Evolutionary conservation across 2,113 vertebrate species (phyloP), one percentile per base, ranked within the genome.

Genomic region (Perccottus glenii): DNA sequence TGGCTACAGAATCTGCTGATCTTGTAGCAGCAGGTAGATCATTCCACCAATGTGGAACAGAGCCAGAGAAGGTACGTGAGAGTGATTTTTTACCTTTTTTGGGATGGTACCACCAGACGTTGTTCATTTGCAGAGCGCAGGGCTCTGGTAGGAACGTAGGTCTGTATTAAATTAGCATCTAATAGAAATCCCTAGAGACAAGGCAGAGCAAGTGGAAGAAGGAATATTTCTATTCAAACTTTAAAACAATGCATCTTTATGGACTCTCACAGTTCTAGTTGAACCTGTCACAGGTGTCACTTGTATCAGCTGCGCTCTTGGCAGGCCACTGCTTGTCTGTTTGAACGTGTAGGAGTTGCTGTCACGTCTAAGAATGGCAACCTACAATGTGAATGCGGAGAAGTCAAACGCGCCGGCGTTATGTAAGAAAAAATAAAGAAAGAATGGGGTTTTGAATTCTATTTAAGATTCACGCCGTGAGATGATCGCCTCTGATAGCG

Each of bases 341-440:
- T 61, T 63, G 45, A 19, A 56, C 45, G 58, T 56, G 61, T 70
- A 46, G 45, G 47, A 73, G 52, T 40, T 64, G 46, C 62, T 60
- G 53, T 68, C 67, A 65, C 33, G 10, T 59, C 61, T 55, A 7
- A 11, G 12, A 14, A 38, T 14, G 33, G 12, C 52, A 35, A 53
- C 9, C 35, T 33, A 36, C 52, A 55, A 36, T 12, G 12, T 46
- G 12, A 14, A 6, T 4, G 15, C 4, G 36, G 33, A n/a, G 14
- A 55, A 55, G 52, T 55, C 52, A 55, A 36, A n/a, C 36, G 38
- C 9, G 14, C 14, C 33, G 4, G 9, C 9, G 4, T n/a, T 36
- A n/a, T 4, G 11, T 33, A 36, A n/a, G n/a, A n/a, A 33, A 9
- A 38, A n/a, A n/a, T 12, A 36, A 38, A 55, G 4, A 27, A 27